A percentile compares a stretch with the other conserved stretches of the same genome.
phyloP scores from a whole-genome alignment of 2,888 invertebrate genomes.

The Pherbina coryleti region DNA sequence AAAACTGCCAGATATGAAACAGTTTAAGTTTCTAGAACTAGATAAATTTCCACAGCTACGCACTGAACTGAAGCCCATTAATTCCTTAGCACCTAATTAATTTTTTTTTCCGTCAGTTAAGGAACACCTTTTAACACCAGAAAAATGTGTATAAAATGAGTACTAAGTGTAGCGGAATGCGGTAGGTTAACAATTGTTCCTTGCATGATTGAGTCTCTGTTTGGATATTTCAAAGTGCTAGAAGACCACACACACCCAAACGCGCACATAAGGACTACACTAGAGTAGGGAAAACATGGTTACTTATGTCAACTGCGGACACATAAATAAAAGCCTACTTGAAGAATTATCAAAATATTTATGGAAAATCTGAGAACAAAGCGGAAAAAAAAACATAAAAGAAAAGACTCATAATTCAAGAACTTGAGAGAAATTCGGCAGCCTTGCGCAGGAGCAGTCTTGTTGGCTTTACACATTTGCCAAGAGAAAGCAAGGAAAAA shows the following conservation, averaged over 20 bases:
- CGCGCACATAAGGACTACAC: background rate
- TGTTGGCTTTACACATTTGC: background rate
- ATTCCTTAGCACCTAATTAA: background rate
- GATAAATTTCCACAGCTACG: background rate
- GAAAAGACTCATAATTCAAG: background rate
- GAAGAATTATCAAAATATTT: slow-evolving; percentile 29
- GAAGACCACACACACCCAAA: background rate
- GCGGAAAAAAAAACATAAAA: too few species aligned
- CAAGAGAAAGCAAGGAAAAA: background rate
- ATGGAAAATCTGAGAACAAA: background rate
- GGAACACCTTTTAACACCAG: too few species aligned
- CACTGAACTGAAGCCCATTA: background rate
- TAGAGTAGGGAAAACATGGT: background rate
- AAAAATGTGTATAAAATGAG: too few species aligned
- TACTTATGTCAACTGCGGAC: background rate
- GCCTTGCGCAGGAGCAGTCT: background rate
- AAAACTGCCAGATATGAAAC: background rate
- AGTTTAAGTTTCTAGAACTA: background rate
- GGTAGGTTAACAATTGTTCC: background rate
- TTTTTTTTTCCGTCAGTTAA: too few species aligned
- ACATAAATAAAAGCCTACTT: slow-evolving; percentile 19
- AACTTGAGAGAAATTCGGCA: background rate
- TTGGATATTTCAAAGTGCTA: background rate
- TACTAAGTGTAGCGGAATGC: background rate
- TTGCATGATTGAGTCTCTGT: background rate